Percentiles rank a stretch among this genome's conserved stretches.
phyloP scores from a whole-genome alignment of 2,888 invertebrate genomes.

The Agrenia bidenticulata region DNA sequence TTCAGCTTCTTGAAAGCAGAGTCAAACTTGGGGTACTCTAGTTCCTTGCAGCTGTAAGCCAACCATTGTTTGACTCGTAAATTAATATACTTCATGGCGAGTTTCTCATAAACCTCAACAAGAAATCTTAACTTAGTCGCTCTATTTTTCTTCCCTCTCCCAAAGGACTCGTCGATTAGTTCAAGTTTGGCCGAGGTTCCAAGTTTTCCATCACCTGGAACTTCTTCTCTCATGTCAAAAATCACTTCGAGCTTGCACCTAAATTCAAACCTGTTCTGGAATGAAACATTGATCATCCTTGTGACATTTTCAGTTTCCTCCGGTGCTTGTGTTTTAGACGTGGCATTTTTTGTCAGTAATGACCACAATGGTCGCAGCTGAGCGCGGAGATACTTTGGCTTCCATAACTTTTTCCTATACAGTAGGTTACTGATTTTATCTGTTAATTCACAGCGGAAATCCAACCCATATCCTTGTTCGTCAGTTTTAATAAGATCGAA shows the following conservation, averaged over 20 bases:
- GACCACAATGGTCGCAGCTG: constrained; percentile 2
- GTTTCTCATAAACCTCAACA: constrained; percentile 13
- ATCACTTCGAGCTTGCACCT: neutral
- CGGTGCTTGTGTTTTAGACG: neutral
- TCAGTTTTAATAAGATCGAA: constrained; percentile 5
- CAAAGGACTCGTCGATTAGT: constrained; percentile 5
- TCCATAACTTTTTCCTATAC: constrained; percentile 16
- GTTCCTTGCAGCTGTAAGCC: constrained; percentile 2
- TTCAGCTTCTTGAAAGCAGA: neutral
- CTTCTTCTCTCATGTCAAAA: constrained; percentile 10
- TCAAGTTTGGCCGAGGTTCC: neutral
- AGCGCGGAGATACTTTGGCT: neutral
- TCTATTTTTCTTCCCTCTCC: neutral
- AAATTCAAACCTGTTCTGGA: neutral
- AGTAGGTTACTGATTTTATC: neutral
- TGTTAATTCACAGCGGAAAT: neutral
- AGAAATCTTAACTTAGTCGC: constrained; percentile 6
- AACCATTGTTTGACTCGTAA: constrained; percentile 11
- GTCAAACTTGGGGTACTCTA: constrained; percentile 7
- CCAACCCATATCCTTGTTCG: neutral
- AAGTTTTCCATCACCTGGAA: neutral
- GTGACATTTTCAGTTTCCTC: neutral
- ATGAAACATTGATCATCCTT: neutral
- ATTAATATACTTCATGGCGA: constrained; percentile 12
- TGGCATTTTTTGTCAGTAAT: neutral